Evolutionary conservation across 2,888 invertebrate species (phyloP).

Genomic region (Campoplex nolae): DNA sequence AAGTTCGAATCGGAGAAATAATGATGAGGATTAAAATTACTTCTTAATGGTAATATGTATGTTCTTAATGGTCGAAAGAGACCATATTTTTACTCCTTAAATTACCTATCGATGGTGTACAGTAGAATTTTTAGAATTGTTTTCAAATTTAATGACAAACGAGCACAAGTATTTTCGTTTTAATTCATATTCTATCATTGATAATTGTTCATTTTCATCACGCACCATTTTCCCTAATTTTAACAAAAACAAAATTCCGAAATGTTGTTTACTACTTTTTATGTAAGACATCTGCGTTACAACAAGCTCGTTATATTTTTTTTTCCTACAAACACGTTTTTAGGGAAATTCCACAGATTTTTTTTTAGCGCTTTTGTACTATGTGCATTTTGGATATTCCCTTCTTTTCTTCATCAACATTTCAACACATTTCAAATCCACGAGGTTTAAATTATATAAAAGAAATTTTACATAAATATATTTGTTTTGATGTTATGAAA

Average conservation of each 20-base stretch:
- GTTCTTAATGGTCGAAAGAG: background rate
- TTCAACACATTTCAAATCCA: background rate
- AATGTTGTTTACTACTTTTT: background rate
- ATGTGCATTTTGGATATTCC: background rate
- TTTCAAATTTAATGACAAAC: too few species aligned
- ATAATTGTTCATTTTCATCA: background rate
- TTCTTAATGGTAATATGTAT: background rate
- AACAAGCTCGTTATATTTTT: conserved; percentile 3
- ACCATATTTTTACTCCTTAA: background rate
- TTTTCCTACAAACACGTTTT: background rate
- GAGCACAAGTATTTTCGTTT: too few species aligned
- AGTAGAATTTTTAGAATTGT: too few species aligned
- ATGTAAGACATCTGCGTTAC: background rate
- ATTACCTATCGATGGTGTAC: too few species aligned
- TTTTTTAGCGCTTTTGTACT: background rate
- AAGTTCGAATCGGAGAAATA: background rate
- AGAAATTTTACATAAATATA: conserved; percentile 6
- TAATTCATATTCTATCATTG: too few species aligned
- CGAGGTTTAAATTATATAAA: background rate
- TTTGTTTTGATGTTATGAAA: background rate
- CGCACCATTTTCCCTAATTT: background rate
- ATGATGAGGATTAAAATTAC: background rate
- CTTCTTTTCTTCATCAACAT: background rate
- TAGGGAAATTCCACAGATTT: background rate
- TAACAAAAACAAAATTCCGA: background rate